These are phyloP conservation scores for Leptobrachium ailaonicum DNA, from an alignment of 2,113 vertebrate species.

Conservation along the genomic window DNA sequence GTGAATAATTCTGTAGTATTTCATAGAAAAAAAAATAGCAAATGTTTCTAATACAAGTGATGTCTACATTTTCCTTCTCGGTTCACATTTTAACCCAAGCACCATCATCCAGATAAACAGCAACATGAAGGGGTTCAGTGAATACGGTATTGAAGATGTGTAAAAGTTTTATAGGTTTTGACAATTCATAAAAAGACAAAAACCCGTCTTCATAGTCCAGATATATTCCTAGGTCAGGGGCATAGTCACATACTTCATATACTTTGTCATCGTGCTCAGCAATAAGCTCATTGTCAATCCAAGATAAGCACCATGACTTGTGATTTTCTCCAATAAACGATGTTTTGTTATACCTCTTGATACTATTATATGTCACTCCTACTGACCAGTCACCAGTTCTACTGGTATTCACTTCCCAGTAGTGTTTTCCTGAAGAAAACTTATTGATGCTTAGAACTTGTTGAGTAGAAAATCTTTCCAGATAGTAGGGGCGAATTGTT, in stretches of 20 bases:
- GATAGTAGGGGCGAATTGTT: background rate
- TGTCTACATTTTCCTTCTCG: no score
- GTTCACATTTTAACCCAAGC: background rate
- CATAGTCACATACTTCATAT: background rate
- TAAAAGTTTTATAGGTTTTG: background rate
- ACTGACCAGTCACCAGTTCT: constrained; percentile 2
- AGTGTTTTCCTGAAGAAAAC: constrained; percentile 26
- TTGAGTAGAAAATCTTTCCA: constrained; percentile 16
- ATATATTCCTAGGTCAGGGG: constrained; percentile 20
- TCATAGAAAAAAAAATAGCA: no score
- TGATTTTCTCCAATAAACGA: background rate
- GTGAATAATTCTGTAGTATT: no score
- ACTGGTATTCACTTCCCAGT: constrained; percentile 26
- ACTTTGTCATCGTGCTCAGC: constrained; percentile 16
- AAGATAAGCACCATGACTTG: constrained; percentile 34
- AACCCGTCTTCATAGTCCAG: constrained; percentile 26
- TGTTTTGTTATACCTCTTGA: background rate
- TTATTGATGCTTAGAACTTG: constrained; percentile 22
- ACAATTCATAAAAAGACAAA: constrained; percentile 27
- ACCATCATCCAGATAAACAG: background rate
- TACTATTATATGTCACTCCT: constrained; percentile 31
- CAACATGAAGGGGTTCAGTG: constrained; percentile 17
- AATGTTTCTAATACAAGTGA: no score
- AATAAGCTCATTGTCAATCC: background rate
- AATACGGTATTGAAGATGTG: constrained; percentile 6